These are phyloP conservation scores for Orientallactaga sibirica DNA, from an alignment of 2,797 vertebrate genomes.

Conservation along the genomic window DNA sequence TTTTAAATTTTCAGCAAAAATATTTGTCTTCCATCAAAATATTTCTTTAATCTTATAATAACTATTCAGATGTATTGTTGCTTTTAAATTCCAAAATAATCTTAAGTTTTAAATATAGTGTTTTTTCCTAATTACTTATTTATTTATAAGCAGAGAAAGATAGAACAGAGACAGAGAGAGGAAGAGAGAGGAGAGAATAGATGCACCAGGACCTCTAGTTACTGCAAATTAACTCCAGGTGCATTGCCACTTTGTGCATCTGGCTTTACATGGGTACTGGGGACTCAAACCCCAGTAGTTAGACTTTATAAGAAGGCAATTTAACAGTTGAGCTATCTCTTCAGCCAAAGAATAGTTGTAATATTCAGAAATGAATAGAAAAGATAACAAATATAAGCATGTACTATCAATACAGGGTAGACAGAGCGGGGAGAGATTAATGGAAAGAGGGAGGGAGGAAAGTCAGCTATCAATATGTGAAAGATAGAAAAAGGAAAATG, in stretches of 20 bases:
- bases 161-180: too few species aligned
- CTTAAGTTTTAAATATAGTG: background rate
- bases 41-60: background rate
- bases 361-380: background rate
- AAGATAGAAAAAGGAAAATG: background rate
- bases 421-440: too few species aligned
- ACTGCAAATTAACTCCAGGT: too few species aligned
- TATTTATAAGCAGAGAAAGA: too few species aligned
- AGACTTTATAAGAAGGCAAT: too few species aligned
- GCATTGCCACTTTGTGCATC: too few species aligned
- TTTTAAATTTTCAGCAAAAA: background rate
- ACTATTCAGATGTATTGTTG: background rate
- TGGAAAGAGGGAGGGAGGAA: background rate
- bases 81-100: background rate
- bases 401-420: background rate
- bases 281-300: too few species aligned
- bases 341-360: background rate
- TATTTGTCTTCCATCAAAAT: background rate
- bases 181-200: too few species aligned
- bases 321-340: too few species aligned
- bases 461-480: background rate
- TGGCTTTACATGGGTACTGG: too few species aligned
- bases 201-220: too few species aligned
- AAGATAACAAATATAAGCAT: background rate
- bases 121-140: background rate